Evolutionary conservation across 2,113 vertebrate genomes (phyloP).

Genomic region (Pterophyllum scalare): DNA sequence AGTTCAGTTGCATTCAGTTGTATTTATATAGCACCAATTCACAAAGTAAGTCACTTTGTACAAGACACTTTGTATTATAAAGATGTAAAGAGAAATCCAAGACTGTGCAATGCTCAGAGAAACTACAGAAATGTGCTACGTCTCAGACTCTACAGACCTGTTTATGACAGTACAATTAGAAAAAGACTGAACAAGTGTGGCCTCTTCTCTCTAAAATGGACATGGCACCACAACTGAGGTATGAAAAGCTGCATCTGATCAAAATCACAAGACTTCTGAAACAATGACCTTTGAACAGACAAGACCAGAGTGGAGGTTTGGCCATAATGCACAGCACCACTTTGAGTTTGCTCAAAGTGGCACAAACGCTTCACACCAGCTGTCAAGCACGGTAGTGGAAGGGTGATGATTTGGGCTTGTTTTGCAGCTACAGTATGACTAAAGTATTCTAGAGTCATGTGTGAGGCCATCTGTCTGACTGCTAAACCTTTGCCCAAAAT

Average conservation of each 20-base stretch:
- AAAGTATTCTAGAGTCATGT: too few species aligned
- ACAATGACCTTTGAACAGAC: neutral
- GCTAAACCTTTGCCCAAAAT: too few species aligned
- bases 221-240: neutral
- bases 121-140: neutral
- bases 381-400: too few species aligned
- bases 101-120: neutral
- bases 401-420: too few species aligned
- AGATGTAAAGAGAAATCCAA: neutral
- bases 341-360: too few species aligned
- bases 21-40: constrained; percentile 4
- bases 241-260: neutral
- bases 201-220: neutral
- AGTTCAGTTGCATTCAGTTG: neutral
- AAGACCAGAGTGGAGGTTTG: neutral
- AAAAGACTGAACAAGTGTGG: neutral
- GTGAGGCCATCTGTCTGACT: too few species aligned
- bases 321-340: too few species aligned
- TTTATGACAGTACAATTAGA: neutral
- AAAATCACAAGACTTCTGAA: neutral
- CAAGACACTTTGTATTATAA: constrained; percentile 1
- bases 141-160: neutral
- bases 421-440: too few species aligned
- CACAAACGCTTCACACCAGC: too few species aligned
- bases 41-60: neutral